Percentiles rank a stretch among this genome's conserved stretches.
Evolutionary conservation across 2,797 vertebrate genomes (phyloP).

Genomic region (Lepus townsendii): DNA sequence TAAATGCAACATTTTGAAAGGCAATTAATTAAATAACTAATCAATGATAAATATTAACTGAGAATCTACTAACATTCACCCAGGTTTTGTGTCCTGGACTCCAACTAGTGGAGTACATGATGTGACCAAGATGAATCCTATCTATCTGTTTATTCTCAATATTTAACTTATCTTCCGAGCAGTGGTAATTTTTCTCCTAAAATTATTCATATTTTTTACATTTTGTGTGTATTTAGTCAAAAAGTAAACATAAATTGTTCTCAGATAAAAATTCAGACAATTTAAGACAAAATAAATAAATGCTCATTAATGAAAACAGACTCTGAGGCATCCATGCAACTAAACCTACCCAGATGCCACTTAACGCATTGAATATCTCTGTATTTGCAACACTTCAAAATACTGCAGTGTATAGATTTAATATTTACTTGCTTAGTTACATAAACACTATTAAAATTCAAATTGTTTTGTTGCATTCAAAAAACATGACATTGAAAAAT

Average conservation of each 20-base stretch:
- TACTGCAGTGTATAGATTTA: not conserved
- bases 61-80: not conserved
- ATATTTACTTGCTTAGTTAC: not conserved
- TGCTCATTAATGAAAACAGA: not conserved
- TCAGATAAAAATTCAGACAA: not conserved
- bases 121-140: not conserved
- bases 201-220: constrained; percentile 22
- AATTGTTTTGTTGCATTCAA: not conserved
- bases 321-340: not conserved
- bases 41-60: not conserved
- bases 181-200: not conserved
- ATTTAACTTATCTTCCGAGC: not conserved
- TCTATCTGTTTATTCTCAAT: not conserved
- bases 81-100: not conserved
- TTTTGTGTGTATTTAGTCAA: not conserved
- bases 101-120: not conserved
- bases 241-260: not conserved
- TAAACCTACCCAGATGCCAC: not conserved
- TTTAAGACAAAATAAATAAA: not conserved
- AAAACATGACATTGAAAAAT: not conserved
- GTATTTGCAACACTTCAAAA: not conserved
- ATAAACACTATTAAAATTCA: not conserved
- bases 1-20: not conserved
- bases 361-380: not conserved
- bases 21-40: not conserved